phyloP scores from a whole-genome alignment of 2,888 invertebrate species.

The Agrochola circellaris region DNA sequence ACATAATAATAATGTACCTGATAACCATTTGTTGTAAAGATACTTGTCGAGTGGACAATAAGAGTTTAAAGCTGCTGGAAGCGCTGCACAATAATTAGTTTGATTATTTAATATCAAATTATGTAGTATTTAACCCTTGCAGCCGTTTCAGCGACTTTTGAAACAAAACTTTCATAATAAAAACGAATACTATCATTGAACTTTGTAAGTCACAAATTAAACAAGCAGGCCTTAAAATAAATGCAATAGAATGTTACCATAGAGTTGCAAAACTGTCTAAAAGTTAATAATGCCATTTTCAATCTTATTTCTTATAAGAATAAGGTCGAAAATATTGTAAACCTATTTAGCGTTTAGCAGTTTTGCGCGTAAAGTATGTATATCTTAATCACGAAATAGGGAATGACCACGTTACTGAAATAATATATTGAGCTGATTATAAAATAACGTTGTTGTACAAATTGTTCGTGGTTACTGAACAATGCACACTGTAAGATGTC shows the following conservation, averaged over 20 bases:
- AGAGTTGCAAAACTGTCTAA: constrained; percentile 57
- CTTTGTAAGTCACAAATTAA: constrained; percentile 60
- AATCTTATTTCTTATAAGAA: constrained; percentile 50
- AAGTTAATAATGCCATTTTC: constrained; percentile 54
- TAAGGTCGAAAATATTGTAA: constrained; percentile 56
- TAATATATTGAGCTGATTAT: constrained; percentile 43
- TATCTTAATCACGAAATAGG: constrained; percentile 51
- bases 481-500: constrained; percentile 57
- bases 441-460: constrained; percentile 53
- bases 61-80: constrained; percentile 50
- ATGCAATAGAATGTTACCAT: constrained; percentile 69
- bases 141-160: constrained; percentile 52
- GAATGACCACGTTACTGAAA: constrained; percentile 51
- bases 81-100: constrained; percentile 36
- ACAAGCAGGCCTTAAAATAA: constrained; percentile 65
- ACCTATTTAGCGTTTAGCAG: constrained; percentile 44
- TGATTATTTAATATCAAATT: constrained; percentile 43
- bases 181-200: constrained; percentile 39
- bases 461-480: constrained; percentile 49
- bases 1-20: constrained; percentile 62
- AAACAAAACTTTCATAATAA: constrained; percentile 32
- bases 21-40: constrained; percentile 50
- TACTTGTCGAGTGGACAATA: constrained; percentile 55
- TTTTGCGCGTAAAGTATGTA: constrained; percentile 53
- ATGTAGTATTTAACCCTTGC: constrained; percentile 13